These are phyloP conservation scores for Dryobota labecula DNA, from an alignment of 2,888 invertebrate genomes.

Conservation along the genomic window DNA sequence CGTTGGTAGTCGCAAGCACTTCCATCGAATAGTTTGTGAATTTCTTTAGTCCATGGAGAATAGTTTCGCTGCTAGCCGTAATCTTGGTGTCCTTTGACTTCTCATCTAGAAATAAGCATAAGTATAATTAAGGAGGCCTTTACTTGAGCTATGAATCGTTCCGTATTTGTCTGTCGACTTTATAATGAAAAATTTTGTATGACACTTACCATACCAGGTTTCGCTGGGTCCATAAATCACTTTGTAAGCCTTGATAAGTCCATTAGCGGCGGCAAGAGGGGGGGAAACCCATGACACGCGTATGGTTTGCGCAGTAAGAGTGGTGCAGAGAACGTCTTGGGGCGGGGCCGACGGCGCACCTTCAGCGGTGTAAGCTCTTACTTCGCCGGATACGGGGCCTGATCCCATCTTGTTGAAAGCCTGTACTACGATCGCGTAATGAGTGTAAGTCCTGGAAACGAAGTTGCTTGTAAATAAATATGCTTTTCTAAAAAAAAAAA, in stretches of 20 bases:
- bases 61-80: slow-evolving; percentile 97
- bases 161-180: background rate
- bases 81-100: slow-evolving; percentile 97
- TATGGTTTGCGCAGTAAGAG: slow-evolving; percentile 98
- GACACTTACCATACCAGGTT: slow-evolving; percentile 96
- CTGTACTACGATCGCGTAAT: slow-evolving; percentile 98
- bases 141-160: background rate
- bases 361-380: slow-evolving; percentile 98
- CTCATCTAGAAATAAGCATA: slow-evolving; percentile 91
- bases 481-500: background rate
- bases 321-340: slow-evolving; percentile 97
- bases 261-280: slow-evolving; percentile 97
- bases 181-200: background rate
- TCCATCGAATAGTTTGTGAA: slow-evolving; percentile 99
- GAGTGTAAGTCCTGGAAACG: slow-evolving; percentile 95
- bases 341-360: slow-evolving; percentile 98
- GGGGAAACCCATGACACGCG: slow-evolving; percentile 98
- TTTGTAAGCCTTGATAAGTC: slow-evolving; percentile 98
- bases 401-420: slow-evolving; percentile 98
- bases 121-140: background rate
- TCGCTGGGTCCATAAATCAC: slow-evolving; percentile 97
- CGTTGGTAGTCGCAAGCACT: slow-evolving; percentile 98
- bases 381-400: slow-evolving; percentile 97
- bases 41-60: slow-evolving; percentile 97
- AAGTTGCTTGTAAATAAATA: background rate